These are phyloP conservation scores for Prolemur simus DNA, from an alignment of 2,113 vertebrate genomes.

Conservation along the genomic window DNA sequence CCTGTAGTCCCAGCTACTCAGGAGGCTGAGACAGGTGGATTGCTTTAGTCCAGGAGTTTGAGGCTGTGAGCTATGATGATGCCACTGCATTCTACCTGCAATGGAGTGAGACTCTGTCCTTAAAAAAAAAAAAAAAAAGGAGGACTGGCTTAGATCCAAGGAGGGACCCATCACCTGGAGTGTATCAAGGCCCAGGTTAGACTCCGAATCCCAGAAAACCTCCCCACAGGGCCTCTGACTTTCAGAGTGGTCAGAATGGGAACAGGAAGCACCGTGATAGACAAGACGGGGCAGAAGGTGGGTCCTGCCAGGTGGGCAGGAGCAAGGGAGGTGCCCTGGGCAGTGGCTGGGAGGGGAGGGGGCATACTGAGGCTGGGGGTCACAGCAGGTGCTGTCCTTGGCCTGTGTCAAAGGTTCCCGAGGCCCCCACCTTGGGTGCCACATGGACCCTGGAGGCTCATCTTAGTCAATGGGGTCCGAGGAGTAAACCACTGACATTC, in stretches of 20 bases:
- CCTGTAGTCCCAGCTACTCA: no score
- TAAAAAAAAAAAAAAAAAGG: no score
- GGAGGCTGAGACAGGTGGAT: no score
- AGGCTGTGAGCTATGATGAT: no score
- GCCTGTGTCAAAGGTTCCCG: not conserved
- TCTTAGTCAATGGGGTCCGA: not conserved
- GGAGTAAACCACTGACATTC: not conserved
- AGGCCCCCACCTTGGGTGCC: not conserved
- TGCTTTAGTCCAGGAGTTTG: no score
- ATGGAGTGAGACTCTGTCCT: no score
- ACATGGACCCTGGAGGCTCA: not conserved
- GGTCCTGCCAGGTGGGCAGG: not conserved
- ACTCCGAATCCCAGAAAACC: not conserved
- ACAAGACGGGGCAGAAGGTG: not conserved
- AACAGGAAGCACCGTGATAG: not conserved
- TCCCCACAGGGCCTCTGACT: not conserved
- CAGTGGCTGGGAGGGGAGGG: not conserved
- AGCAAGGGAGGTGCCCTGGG: not conserved
- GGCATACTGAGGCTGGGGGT: not conserved
- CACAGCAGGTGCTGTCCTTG: not conserved
- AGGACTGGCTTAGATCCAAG: not conserved
- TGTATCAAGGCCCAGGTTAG: not conserved
- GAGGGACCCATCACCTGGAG: fast-evolving
- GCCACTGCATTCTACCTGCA: no score
- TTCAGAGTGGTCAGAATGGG: not conserved